These are phyloP conservation scores for Philhelius pedissequus DNA, from an alignment of 2,888 invertebrate species.

Conservation along the genomic window DNA sequence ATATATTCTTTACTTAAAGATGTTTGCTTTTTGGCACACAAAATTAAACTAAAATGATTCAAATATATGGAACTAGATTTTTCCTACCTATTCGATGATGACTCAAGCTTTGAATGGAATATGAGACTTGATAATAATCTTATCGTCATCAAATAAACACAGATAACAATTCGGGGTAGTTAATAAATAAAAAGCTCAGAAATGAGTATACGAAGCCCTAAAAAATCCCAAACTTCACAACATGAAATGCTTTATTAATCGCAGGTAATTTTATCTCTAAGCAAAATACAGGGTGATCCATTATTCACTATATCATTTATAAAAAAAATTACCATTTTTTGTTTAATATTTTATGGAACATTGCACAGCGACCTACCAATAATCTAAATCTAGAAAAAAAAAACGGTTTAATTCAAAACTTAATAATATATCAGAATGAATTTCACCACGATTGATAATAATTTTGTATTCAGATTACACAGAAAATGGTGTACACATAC, in stretches of 20 bases:
- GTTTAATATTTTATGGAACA: too few relatives aligned
- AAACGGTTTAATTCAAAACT: too few relatives aligned
- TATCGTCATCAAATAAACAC: not conserved
- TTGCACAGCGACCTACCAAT: too few relatives aligned
- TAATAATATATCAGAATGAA: too few relatives aligned
- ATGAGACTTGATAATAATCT: not conserved
- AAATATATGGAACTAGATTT: not conserved
- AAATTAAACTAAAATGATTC: conserved; percentile 17
- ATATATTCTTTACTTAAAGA: not conserved
- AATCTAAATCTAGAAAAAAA: too few relatives aligned
- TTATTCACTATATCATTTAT: too few relatives aligned
- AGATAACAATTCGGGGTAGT: not conserved
- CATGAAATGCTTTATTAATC: not conserved
- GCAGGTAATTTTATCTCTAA: not conserved
- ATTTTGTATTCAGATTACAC: too few relatives aligned
- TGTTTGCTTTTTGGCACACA: not conserved
- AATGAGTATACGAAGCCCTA: not conserved
- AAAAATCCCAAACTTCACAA: not conserved
- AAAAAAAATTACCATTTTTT: too few relatives aligned
- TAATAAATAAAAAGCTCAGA: not conserved
- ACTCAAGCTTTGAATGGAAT: not conserved
- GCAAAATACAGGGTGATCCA: too few relatives aligned
- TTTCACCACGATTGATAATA: too few relatives aligned
- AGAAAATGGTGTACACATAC: too few relatives aligned
- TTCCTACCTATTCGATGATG: not conserved